Conservation (phyloP, 2,797 vertebrate genomes). For the Pachyuromys duprasi region DNA sequence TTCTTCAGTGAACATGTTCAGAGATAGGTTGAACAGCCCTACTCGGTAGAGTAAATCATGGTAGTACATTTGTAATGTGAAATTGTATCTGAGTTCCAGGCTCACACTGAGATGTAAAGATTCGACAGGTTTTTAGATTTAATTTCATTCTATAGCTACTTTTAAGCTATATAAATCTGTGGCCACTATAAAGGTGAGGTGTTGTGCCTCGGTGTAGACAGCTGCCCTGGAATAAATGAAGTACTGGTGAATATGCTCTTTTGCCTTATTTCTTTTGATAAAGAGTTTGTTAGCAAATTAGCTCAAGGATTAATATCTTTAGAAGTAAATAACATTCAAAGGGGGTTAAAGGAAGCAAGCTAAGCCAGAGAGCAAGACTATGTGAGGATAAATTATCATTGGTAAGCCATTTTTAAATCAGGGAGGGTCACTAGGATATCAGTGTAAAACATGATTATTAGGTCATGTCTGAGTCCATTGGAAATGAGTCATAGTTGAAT, state of each 20-base stretch:
- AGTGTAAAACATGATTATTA: neutral
- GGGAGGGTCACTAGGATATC: neutral
- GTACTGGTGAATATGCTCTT: neutral
- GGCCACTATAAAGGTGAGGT: slow-evolving; percentile 9
- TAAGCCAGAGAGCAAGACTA: neutral
- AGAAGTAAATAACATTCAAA: neutral
- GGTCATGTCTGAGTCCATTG: neutral
- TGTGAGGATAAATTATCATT: neutral
- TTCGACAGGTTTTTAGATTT: slow-evolving; percentile 21
- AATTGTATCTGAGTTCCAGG: neutral
- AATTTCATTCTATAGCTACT: neutral
- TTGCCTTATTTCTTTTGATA: slow-evolving; percentile 45
- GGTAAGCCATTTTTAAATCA: neutral
- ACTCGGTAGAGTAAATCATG: neutral
- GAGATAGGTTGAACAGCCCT: neutral
- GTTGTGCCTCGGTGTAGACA: slow-evolving; percentile 1
- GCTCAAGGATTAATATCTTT: slow-evolving; percentile 11
- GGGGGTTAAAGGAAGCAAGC: neutral
- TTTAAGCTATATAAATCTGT: neutral
- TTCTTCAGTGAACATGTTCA: neutral
- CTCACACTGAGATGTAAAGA: neutral
- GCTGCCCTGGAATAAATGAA: neutral
- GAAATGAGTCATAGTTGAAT: neutral
- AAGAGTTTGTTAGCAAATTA: slow-evolving; percentile 39
- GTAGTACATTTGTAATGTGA: neutral